phyloP scores from a whole-genome alignment of 30 jellyfish, hydroid and myxozoan species.

The Chironex yamaguchii region DNA sequence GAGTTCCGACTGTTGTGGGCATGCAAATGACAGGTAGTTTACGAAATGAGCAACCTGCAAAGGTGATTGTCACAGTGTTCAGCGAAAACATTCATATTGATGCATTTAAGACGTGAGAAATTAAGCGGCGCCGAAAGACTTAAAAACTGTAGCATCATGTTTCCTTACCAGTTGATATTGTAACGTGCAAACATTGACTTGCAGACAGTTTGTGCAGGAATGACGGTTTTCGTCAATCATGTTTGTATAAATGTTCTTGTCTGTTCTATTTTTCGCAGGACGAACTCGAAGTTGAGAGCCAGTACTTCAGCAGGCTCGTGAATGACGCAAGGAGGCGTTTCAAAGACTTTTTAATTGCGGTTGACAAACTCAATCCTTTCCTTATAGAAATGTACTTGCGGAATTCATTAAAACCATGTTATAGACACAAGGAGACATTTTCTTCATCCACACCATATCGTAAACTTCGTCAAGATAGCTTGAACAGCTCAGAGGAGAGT shows the following conservation, averaged over 20 bases:
- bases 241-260: neutral
- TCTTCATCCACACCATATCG: neutral
- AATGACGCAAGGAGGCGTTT: slow-evolving; percentile 69
- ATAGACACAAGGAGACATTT: neutral
- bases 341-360: slow-evolving; percentile 27
- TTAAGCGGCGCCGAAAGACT: no score
- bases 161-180: no score
- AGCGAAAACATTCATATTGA: no score
- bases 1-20: no score
- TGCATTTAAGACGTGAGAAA: no score
- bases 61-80: no score
- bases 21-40: no score
- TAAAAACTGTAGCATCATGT: no score
- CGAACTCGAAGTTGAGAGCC: slow-evolving; percentile 68
- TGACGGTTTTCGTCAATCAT: no score
- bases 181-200: no score
- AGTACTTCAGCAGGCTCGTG: slow-evolving; percentile 53
- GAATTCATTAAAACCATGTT: slow-evolving; percentile 14
- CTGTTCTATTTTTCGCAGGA: slow-evolving; percentile 33
- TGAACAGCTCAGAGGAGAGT: neutral
- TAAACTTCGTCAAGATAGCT: neutral
- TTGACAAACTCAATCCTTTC: slow-evolving; percentile 64
- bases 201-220: no score
- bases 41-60: no score
- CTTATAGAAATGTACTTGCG: slow-evolving; percentile 24